Evolutionary conservation across 2,797 vertebrate genomes (phyloP).

Genomic region (Hypotaenidia philippensis): DNA sequence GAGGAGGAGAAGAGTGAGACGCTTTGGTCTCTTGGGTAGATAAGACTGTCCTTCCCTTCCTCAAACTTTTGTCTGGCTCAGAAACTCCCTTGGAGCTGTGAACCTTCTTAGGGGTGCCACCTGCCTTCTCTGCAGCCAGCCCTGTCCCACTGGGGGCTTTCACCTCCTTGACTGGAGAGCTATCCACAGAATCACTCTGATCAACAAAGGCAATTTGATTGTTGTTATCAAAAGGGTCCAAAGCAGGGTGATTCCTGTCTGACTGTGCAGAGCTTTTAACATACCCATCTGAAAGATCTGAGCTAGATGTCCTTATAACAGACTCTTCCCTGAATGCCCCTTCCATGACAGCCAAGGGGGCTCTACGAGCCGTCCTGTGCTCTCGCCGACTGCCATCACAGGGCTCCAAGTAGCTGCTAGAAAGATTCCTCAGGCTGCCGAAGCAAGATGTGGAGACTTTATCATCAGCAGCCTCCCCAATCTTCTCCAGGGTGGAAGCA

Average conservation of each 20-base stretch:
- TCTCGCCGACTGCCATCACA: conserved; percentile 85
- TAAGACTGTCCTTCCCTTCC: conserved; percentile 86
- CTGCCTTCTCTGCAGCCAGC: conserved; percentile 80
- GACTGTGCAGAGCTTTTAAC: conserved; percentile 82
- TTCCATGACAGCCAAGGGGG: conserved; percentile 93
- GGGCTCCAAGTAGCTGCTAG: conserved; percentile 78
- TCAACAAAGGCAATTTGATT: conserved; percentile 93
- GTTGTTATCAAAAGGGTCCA: conserved; percentile 92
- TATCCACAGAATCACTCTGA: conserved; percentile 88
- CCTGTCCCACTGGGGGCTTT: conserved; percentile 82
- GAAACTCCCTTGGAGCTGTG: conserved; percentile 76
- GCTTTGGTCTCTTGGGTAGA: conserved; percentile 80
- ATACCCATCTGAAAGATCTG: conserved; percentile 78
- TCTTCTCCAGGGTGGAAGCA: conserved; percentile 92
- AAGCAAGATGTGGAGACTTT: conserved; percentile 95
- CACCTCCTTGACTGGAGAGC: conserved; percentile 89
- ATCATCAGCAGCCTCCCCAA: conserved; percentile 92
- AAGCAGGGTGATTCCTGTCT: conserved; percentile 82
- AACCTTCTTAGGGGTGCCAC: conserved; percentile 79
- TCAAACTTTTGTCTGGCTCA: conserved; percentile 85
- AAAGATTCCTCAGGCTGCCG: conserved; percentile 84
- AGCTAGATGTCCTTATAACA: conserved; percentile 76
- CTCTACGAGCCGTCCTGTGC: conserved; percentile 86
- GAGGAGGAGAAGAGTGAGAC: conserved; percentile 78
- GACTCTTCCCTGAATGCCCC: conserved; percentile 86